Evolutionary conservation across 2,888 invertebrate species (phyloP).

Genomic region (Gymnoscelis rufifasciata): DNA sequence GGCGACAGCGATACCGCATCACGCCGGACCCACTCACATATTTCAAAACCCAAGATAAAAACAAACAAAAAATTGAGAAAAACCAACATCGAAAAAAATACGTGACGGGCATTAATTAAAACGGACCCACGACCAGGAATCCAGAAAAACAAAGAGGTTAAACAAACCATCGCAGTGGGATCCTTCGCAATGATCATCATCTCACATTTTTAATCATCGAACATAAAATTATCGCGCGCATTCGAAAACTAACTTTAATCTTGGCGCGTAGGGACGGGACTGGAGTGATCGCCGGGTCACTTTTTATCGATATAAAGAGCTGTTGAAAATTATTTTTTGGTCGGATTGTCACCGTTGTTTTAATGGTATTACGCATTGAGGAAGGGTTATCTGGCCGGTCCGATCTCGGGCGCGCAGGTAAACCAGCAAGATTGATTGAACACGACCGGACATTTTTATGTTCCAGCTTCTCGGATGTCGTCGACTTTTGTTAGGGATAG

Average conservation of each 20-base stretch:
- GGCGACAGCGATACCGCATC: slow-evolving; percentile 71
- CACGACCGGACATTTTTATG: slow-evolving; percentile 71
- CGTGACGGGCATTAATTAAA: slow-evolving; percentile 80
- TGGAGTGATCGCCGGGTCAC: slow-evolving; percentile 24
- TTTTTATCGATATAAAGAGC: slow-evolving; percentile 56
- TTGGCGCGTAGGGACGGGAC: slow-evolving; percentile 40
- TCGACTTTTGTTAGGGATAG: slow-evolving; percentile 62
- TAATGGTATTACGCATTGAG: slow-evolving; percentile 77
- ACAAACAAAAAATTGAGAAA: slow-evolving; percentile 51
- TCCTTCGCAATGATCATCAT: slow-evolving; percentile 76
- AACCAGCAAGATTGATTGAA: slow-evolving; percentile 73
- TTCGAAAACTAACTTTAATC: slow-evolving; percentile 50
- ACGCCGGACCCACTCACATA: slow-evolving; percentile 68
- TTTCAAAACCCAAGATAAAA: slow-evolving; percentile 72
- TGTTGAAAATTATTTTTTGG: slow-evolving; percentile 76
- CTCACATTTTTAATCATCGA: slow-evolving; percentile 77
- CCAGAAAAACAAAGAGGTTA: slow-evolving; percentile 76
- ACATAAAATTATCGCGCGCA: slow-evolving; percentile 47
- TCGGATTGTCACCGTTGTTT: slow-evolving; percentile 79
- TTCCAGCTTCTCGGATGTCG: slow-evolving; percentile 65
- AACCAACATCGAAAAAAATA: slow-evolving; percentile 73
- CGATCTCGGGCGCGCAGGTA: slow-evolving; percentile 69
- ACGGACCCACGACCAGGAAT: slow-evolving; percentile 75
- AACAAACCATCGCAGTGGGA: slow-evolving; percentile 76
- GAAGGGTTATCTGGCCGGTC: slow-evolving; percentile 73